These are phyloP conservation scores for Sinocyclocheilus anshuiensis DNA, from an alignment of 2,113 vertebrate species.

Conservation along the genomic window DNA sequence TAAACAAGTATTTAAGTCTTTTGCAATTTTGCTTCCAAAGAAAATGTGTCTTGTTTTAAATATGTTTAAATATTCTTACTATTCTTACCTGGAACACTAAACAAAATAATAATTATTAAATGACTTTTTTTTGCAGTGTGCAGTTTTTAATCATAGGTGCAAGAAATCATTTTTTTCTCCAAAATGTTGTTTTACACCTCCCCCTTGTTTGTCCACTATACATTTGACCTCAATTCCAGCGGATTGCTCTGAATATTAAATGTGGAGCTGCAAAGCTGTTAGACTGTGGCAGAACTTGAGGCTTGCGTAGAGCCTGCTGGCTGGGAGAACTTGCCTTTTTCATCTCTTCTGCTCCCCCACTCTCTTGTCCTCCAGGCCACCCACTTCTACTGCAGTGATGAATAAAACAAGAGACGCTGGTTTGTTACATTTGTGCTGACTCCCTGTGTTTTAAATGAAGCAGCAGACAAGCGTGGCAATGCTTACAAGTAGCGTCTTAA, in stretches of 20 bases:
- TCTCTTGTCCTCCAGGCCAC: slow-evolving; percentile 65
- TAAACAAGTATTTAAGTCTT: no score
- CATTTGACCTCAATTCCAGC: neutral
- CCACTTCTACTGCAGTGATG: slow-evolving; percentile 72
- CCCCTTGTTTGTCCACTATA: slow-evolving; percentile 21
- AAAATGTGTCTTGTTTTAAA: no score
- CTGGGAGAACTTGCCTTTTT: slow-evolving; percentile 17
- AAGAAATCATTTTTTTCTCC: neutral
- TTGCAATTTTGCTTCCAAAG: no score
- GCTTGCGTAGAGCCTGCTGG: neutral
- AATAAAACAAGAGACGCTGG: slow-evolving; percentile 76
- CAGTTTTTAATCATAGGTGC: no score
- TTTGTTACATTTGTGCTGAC: slow-evolving; percentile 70
- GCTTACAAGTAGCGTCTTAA: slow-evolving; percentile 56
- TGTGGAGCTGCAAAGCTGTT: slow-evolving; percentile 16
- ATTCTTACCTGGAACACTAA: no score
- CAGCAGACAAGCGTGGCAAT: slow-evolving; percentile 52
- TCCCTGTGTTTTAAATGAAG: slow-evolving; percentile 71
- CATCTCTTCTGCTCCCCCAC: slow-evolving; percentile 17
- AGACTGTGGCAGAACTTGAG: neutral
- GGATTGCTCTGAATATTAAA: slow-evolving; percentile 13
- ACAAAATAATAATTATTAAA: no score
- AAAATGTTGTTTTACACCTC: no score
- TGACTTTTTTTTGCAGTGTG: neutral
- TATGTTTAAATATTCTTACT: no score